Evolutionary conservation across 2,113 vertebrate species (phyloP), one percentile per base, ranked within the genome.

Genomic region (Scolopax mira): DNA sequence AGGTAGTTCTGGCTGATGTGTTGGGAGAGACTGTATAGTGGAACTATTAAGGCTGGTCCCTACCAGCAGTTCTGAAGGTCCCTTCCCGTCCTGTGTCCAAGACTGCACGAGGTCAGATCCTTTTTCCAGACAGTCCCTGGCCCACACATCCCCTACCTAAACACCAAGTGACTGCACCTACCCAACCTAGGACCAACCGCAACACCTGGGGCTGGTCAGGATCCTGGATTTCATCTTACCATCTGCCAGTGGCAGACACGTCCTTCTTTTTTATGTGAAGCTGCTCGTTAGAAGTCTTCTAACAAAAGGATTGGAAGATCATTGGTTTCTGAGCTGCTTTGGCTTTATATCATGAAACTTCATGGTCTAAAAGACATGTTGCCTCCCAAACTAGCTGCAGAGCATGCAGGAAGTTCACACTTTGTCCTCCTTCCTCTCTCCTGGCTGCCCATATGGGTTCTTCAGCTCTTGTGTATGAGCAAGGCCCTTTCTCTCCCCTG

Each of bases 401-500:
- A 8, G 10, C 13, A 0, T 30, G 18, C 55, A 54, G 65, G 27
- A 48, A 70, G 10, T 18, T 64, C 35, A 31, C 0, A 1, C 13
- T 62, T 52, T 37, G 33, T 44, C 23, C 41, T 62, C 30, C 41
- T 55, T 17, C 37, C 19, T 22, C 30, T 23, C 30, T 71, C 19
- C 44, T 27, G 35, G 41, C 31, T 61, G 35, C 21, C 70, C 10
- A 3, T 37, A 4, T 15, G 27, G 5, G 17, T 46, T 64, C 44
- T 52, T 58, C 37, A 65, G 44, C n/a, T 11, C 24, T 30, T 30
- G 27, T 27, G 18, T 39, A 30, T 62, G 21, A 99, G 97, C 82
- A 99, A 95, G 5, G 98, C 98, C 84, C 97, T 98, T 37, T 98
- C 98, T 37, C 98, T 97, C 16, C 98, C 98, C 27, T 54, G 52